These are phyloP conservation scores for Falco columbarius DNA, from an alignment of 2,797 vertebrate genomes.

Conservation along the genomic window DNA sequence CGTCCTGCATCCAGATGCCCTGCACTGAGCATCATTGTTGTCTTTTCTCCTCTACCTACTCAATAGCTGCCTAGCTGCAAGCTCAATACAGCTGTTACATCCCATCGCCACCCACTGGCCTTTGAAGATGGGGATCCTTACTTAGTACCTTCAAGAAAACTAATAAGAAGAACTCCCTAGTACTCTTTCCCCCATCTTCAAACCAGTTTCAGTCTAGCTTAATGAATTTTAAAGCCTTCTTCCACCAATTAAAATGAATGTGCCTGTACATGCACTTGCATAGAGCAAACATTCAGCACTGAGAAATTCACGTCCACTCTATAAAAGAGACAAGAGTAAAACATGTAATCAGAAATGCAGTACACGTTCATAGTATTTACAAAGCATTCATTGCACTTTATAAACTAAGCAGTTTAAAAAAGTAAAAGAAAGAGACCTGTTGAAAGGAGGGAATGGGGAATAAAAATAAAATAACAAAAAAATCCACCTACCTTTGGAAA, in stretches of 20 bases:
- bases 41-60: background rate
- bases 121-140: background rate
- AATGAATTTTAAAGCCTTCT: background rate
- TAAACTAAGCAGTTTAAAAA: background rate
- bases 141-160: background rate
- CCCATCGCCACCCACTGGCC: background rate
- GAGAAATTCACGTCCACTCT: background rate
- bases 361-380: background rate
- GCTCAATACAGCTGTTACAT: background rate
- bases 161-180: background rate
- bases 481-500: background rate
- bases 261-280: rapidly evolving
- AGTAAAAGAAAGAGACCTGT: background rate
- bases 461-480: background rate
- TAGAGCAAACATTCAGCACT: background rate
- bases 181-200: background rate
- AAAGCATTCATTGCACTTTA: background rate
- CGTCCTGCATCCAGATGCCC: background rate
- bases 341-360: background rate
- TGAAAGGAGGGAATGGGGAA: background rate
- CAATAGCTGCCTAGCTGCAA: background rate
- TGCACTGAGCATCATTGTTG: background rate
- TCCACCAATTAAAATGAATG: background rate
- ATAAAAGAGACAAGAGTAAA: background rate
- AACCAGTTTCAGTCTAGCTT: background rate